Base-by-base conservation (phyloP, 2,797 vertebrate species). In the Bradypodion ventrale region DNA sequence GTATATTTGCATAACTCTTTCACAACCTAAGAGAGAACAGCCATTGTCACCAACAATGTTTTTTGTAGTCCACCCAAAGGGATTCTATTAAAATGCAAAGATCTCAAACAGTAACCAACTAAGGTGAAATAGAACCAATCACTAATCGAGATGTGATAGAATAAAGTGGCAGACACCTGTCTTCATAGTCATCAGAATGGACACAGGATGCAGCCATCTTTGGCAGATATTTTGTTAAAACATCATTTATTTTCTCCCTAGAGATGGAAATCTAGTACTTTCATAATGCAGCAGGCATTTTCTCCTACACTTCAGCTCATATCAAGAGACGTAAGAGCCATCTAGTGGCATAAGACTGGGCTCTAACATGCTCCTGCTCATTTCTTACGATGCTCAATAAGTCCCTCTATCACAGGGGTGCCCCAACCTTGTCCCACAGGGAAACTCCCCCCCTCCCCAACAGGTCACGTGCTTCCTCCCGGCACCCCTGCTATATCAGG, bases 1-100 rank as follows among this genome's bases (percentile, higher is more conserved):
- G 96, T 97, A 40, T 98, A 97, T 84, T 97, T 97, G 88, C 95
- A 89, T 27, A 99, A 95, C 60, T 98, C 97, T 90, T 97, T 95
- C 62, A 99, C 96, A 80, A 99, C 98, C 99, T 99, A 42, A 7
- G 52, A 76, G 68, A 66, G 29, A 81, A 79, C 29, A 35, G 4
- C 25, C 25, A 60, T 60, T 8, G 35, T 66, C 1, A 74, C 27
- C 27, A 63, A 25, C 69, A 75, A 3, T 7, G 32, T 77, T 27
- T n/a, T 9, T 60, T 27, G 25, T 37, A 40, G 19, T 35, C n/a
- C 4, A 25, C 25, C 12, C 49, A 32, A 40, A 40, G 40, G 32
- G 74, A 44, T 74, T 42, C 56, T 32, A 12, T 15, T 35, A 19
- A 23, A 35, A 63, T 40, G 32, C 35, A 46, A 68, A 4, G 19